phyloP scores from a whole-genome alignment of 2,888 invertebrate genomes.

The Incurvaria masculella region DNA sequence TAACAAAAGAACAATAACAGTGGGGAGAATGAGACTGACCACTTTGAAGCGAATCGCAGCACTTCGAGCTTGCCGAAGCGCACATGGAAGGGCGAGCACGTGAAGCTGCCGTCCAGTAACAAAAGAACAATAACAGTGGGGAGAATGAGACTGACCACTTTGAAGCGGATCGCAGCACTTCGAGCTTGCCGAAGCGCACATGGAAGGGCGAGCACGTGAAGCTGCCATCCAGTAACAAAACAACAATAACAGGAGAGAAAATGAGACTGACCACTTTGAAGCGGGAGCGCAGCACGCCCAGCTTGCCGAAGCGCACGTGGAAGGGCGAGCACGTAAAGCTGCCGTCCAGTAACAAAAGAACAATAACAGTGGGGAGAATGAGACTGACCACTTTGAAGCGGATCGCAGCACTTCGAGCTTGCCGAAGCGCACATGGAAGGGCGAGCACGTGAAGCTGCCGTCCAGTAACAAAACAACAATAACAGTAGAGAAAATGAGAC shows the following conservation, averaged over 20 bases:
- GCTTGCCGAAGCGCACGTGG: slow-evolving; percentile 98
- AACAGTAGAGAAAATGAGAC: slow-evolving; percentile 26
- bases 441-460: slow-evolving; percentile 92
- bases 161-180: slow-evolving; percentile 94
- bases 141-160: slow-evolving; percentile 80
- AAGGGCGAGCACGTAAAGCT: slow-evolving; percentile 95
- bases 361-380: too few relatives aligned
- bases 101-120: slow-evolving; percentile 18
- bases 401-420: slow-evolving; percentile 96
- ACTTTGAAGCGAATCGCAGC: slow-evolving; percentile 94
- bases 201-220: slow-evolving; percentile 98
- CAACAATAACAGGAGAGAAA: too few relatives aligned
- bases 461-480: too few relatives aligned
- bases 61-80: slow-evolving; percentile 99
- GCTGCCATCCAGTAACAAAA: slow-evolving; percentile 92
- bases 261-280: slow-evolving; percentile 94
- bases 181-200: slow-evolving; percentile 98
- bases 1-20: too few relatives aligned
- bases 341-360: too few relatives aligned
- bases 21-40: slow-evolving; percentile 65
- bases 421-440: slow-evolving; percentile 99
- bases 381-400: slow-evolving; percentile 92
- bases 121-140: too few relatives aligned
- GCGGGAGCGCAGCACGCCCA: slow-evolving; percentile 91
- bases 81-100: slow-evolving; percentile 88